phyloP scores from a whole-genome alignment of 2,113 vertebrate genomes.

The Murina feae region DNA sequence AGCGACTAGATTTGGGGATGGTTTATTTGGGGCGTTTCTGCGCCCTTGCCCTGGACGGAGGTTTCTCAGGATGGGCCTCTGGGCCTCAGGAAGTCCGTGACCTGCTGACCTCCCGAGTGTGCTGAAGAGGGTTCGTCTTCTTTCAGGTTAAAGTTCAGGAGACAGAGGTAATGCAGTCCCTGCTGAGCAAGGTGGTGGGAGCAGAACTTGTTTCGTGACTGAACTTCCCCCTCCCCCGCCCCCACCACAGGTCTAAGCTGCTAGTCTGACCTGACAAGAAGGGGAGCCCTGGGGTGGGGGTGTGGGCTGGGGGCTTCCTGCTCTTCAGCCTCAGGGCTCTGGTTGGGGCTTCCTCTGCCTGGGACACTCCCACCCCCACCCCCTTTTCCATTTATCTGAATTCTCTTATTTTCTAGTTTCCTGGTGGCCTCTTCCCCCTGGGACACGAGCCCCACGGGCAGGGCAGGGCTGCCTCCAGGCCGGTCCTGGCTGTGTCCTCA shows the following conservation, averaged over 20 bases:
- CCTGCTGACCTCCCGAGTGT: neutral
- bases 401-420: neutral
- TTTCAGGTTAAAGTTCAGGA: neutral
- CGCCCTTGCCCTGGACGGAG: neutral
- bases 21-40: neutral
- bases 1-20: neutral
- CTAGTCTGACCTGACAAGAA: rapidly evolving
- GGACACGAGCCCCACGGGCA: too few species aligned
- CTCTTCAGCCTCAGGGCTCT: neutral
- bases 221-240: neutral
- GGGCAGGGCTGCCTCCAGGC: too few species aligned
- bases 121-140: neutral
- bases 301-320: neutral
- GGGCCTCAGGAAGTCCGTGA: neutral
- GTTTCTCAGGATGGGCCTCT: neutral
- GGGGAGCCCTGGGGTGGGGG: neutral
- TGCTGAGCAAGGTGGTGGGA: too few species aligned
- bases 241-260: rapidly evolving
- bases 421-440: neutral
- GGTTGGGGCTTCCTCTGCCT: neutral
- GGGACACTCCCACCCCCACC: neutral
- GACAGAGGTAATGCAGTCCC: neutral
- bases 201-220: neutral
- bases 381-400: neutral
- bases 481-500: neutral